phyloP scores from a whole-genome alignment of 2,888 invertebrate species.

The Malacosoma neustria region DNA sequence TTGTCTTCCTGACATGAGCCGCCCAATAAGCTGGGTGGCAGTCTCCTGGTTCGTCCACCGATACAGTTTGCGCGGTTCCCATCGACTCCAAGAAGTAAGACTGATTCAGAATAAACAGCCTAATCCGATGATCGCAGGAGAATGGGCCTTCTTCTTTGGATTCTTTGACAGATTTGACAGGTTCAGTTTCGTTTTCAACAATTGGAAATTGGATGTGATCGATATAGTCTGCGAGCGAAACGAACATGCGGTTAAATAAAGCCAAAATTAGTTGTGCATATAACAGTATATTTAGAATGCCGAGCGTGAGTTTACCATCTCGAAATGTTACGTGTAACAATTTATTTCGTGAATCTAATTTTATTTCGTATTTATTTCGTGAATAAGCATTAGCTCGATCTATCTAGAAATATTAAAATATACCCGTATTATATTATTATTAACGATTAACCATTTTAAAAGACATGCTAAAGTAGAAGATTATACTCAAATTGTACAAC shows the following conservation, averaged over 20 bases:
- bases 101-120: slow-evolving; percentile 80
- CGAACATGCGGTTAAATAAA: slow-evolving; percentile 50
- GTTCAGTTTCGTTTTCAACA: slow-evolving; percentile 34
- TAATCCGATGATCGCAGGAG: slow-evolving; percentile 84
- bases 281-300: slow-evolving; percentile 14
- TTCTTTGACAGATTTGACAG: slow-evolving; percentile 38
- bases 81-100: slow-evolving; percentile 54
- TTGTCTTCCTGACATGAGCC: slow-evolving; percentile 83
- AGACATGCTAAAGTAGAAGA: too few relatives aligned
- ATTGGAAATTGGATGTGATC: slow-evolving; percentile 26
- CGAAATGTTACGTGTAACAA: too few relatives aligned
- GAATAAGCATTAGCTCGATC: slow-evolving; percentile 13
- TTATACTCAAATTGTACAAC: too few relatives aligned
- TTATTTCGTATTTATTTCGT: too few relatives aligned
- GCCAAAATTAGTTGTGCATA: slow-evolving; percentile 39
- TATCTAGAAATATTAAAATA: too few relatives aligned
- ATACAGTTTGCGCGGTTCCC: slow-evolving; percentile 39
- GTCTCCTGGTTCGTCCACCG: slow-evolving; percentile 32
- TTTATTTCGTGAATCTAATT: too few relatives aligned
- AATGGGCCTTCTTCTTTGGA: slow-evolving; percentile 56
- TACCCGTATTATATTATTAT: too few relatives aligned
- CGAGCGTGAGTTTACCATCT: too few relatives aligned
- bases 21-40: slow-evolving; percentile 77
- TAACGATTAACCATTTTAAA: too few relatives aligned
- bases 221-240: slow-evolving; percentile 39